phyloP scores from a whole-genome alignment of 2,113 vertebrate genomes.

The Elephantulus edwardii region DNA sequence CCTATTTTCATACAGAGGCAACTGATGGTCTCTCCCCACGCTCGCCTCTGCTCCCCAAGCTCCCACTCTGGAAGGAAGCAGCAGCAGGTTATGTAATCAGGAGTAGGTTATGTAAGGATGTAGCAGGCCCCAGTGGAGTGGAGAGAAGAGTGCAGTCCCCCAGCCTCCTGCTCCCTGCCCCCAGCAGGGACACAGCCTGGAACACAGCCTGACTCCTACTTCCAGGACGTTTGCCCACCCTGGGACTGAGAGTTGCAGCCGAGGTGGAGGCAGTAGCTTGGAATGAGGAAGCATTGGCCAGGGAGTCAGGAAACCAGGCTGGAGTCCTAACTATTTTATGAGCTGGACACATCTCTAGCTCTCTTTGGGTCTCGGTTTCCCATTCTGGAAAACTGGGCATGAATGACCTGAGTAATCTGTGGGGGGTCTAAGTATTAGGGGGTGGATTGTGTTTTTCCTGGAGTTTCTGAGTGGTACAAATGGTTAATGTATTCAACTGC shows the following conservation, averaged over 20 bases:
- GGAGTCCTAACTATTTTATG: neutral
- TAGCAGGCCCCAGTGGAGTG: neutral
- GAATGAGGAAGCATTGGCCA: accelerated
- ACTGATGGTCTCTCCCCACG: slow-evolving; percentile 10
- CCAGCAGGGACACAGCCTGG: neutral
- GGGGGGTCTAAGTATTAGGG: neutral
- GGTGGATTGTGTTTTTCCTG: neutral
- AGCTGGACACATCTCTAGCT: neutral
- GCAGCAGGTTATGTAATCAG: slow-evolving; percentile 59
- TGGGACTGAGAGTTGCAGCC: neutral
- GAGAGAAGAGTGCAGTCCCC: neutral
- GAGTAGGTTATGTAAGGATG: slow-evolving; percentile 64
- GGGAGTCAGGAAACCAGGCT: neutral
- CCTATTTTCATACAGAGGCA: neutral
- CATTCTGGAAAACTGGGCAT: neutral
- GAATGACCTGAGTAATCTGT: too few species aligned
- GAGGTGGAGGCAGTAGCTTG: accelerated
- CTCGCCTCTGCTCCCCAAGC: slow-evolving; percentile 1
- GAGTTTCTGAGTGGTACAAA: neutral
- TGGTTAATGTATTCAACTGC: neutral
- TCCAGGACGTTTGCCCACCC: neutral
- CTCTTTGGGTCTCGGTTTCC: neutral
- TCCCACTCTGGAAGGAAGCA: neutral
- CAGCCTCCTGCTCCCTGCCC: neutral
- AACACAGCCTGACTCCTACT: neutral